Percentiles rank a stretch among this genome's conserved stretches.
Conservation (phyloP, 2,888 invertebrate genomes). For the Drosophila barbarae region DNA sequence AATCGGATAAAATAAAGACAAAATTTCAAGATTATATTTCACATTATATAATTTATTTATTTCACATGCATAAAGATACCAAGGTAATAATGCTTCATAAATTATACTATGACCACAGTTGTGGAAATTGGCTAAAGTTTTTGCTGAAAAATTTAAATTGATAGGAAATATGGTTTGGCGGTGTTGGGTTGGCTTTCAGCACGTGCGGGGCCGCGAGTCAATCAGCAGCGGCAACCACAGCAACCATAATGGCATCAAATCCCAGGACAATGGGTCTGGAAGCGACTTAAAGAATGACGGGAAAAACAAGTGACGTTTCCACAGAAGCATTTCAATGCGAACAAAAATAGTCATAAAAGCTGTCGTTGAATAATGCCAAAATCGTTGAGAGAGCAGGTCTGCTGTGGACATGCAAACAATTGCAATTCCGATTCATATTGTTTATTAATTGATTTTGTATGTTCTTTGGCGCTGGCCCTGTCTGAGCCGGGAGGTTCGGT, state of each 20-base stretch:
- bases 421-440: slow-evolving; percentile 37
- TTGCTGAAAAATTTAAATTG: slow-evolving; percentile 56
- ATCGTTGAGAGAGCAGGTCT: slow-evolving; percentile 30
- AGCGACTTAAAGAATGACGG: slow-evolving; percentile 21
- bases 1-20: no score
- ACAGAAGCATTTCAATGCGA: slow-evolving; percentile 13
- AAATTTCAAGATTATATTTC: no score
- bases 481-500: slow-evolving; percentile 18
- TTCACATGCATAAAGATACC: neutral
- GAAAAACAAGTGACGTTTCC: slow-evolving; percentile 8
- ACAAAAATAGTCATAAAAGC: slow-evolving; percentile 38
- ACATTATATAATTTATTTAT: neutral
- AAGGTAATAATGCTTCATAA: neutral
- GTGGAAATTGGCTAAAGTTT: slow-evolving; percentile 37
- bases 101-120: neutral
- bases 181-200: slow-evolving; percentile 9
- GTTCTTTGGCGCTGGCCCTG: slow-evolving; percentile 15
- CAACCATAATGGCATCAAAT: slow-evolving; percentile 19
- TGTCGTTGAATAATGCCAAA: slow-evolving; percentile 15
- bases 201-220: slow-evolving; percentile 41
- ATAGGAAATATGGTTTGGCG: slow-evolving; percentile 55
- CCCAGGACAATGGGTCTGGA: slow-evolving; percentile 27
- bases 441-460: slow-evolving; percentile 37
- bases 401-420: slow-evolving; percentile 37
- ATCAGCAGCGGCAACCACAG: slow-evolving; percentile 32